Conservation (phyloP, 2,888 invertebrate genomes). For the Lithodes maja region DNA sequence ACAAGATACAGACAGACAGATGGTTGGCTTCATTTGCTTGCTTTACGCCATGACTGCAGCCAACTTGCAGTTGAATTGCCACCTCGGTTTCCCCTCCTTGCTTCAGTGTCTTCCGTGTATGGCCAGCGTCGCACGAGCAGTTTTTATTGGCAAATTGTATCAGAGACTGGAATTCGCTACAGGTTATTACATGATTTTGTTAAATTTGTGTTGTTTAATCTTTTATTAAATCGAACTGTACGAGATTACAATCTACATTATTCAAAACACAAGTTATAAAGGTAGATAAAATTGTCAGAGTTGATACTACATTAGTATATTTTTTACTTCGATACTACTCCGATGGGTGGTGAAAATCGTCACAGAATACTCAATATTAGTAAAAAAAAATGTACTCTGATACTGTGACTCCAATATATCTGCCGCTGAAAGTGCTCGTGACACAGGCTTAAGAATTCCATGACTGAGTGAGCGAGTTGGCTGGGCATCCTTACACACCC, state of each 20-base stretch:
- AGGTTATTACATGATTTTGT: not conserved
- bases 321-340: too few relatives aligned
- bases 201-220: not conserved
- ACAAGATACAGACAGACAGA: not conserved
- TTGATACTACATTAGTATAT: too few relatives aligned
- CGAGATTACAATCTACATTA: not conserved
- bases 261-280: not conserved
- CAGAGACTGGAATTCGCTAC: not conserved
- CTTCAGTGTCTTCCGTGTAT: conserved; percentile 15
- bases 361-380: too few relatives aligned
- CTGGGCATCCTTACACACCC: too few relatives aligned
- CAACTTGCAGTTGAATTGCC: not conserved
- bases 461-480: too few relatives aligned
- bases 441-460: too few relatives aligned
- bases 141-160: not conserved
- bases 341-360: too few relatives aligned
- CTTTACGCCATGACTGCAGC: not conserved
- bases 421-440: too few relatives aligned
- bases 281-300: not conserved
- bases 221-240: not conserved
- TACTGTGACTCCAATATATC: too few relatives aligned
- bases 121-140: not conserved
- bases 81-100: not conserved
- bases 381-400: too few relatives aligned
- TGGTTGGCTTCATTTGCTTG: not conserved